Base-by-base conservation (phyloP, 2,113 vertebrate species). In the Atractosteus spatula region DNA sequence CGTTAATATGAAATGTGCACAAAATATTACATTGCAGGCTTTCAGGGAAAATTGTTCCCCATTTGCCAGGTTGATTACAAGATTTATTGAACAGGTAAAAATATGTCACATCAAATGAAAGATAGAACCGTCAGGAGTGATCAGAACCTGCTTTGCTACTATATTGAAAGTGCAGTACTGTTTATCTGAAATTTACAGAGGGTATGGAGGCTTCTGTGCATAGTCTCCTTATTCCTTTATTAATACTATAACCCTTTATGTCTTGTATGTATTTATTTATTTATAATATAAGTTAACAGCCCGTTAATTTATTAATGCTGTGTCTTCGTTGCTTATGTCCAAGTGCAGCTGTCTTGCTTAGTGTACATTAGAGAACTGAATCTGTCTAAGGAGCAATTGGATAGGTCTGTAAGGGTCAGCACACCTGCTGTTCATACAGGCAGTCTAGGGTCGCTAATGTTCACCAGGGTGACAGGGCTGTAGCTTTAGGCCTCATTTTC, bases 371-470 rank as follows among this genome's bases (percentile, higher is more conserved):
- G 69, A 56, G 72, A 73, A 75, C 75, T 80, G 76, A 68, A 78
- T 74, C 68, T 66, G 59, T 69, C 69, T 56, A 77, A 77, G 82
- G 82, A 85, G 79, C 79, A 86, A 87, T 70, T 77, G 77, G 71
- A 86, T 77, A 77, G 87, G 86, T 86, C 85, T 86, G 80, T 85
- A 88, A 79, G 87, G 91, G 89, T 89, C 90, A 89, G 83, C 82
- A 86, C 91, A 93, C 90, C 91, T 90, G 90, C 90, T 90, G 91
- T 77, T 86, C 79, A 81, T 90, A 92, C 91, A 92, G 89, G 87
- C 89, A 87, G 83, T 89, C 88, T 87, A 85, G 86, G 89, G 87
- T 81, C 84, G 85, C 81, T 85, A 86, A 87, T 89, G 88, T 90
- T 91, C 88, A 85, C 81, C 70, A 82, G 86, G 85, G 86, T 93